phyloP scores from a whole-genome alignment of 2,888 invertebrate genomes.

The Gnatocerus cornutus region DNA sequence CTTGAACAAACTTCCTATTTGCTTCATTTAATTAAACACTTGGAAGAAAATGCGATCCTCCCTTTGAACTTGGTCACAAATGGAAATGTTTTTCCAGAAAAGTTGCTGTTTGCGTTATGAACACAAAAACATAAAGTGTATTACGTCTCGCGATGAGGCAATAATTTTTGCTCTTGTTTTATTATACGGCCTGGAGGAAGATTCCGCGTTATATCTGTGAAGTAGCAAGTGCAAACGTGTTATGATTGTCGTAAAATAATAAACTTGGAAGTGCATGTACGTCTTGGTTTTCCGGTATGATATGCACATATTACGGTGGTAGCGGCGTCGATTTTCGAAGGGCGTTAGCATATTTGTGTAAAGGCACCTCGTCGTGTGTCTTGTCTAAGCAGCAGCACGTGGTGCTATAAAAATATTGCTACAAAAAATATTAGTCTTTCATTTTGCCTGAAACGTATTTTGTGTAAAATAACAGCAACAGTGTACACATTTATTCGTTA shows the following conservation, averaged over 20 bases:
- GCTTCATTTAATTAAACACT: slow-evolving; percentile 52
- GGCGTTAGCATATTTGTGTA: slow-evolving; percentile 36
- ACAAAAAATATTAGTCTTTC: slow-evolving; percentile 72
- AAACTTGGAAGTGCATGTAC: slow-evolving; percentile 8
- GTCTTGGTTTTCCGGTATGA: slow-evolving; percentile 11
- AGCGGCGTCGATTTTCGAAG: slow-evolving; percentile 13
- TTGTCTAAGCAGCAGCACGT: slow-evolving; percentile 67
- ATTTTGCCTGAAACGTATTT: slow-evolving; percentile 70
- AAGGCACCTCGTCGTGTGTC: slow-evolving; percentile 54
- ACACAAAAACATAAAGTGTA: neutral
- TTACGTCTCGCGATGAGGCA: neutral
- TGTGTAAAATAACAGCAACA: slow-evolving; percentile 68
- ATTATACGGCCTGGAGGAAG: slow-evolving; percentile 12
- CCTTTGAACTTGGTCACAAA: slow-evolving; percentile 26
- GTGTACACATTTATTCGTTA: slow-evolving; percentile 57
- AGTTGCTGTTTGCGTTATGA: neutral
- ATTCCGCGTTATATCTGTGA: neutral
- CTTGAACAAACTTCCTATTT: slow-evolving; percentile 51
- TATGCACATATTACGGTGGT: slow-evolving; percentile 10
- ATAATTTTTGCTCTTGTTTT: slow-evolving; percentile 2
- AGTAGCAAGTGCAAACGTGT: slow-evolving; percentile 20
- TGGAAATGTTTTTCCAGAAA: neutral
- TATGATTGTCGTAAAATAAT: slow-evolving; percentile 13
- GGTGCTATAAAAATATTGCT: slow-evolving; percentile 65
- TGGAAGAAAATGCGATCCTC: slow-evolving; percentile 42